Base-by-base conservation (phyloP, 1,140 invertebrate genomes). In the Drosophila saltans region DNA sequence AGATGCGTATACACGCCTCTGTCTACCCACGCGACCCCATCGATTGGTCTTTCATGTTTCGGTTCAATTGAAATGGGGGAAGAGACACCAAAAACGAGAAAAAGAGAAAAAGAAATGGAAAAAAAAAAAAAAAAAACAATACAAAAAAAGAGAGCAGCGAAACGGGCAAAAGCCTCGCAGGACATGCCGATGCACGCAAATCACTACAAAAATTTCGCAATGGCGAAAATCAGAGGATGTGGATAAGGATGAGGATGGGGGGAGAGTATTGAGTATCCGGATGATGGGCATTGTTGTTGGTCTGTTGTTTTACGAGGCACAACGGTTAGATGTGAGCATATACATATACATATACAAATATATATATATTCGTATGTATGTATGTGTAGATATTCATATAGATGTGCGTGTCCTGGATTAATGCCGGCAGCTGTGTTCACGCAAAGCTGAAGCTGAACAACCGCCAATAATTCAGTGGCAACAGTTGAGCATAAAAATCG, bases 381-480 rank as follows among this genome's bases (percentile, higher is more conserved):
- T 8, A 2, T 45, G 43, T 57, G 36, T 36, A 39, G 3, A 10
- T 28, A 39, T 30, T 26, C 41, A n/a, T 67, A 33, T 62, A 39
- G 55, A 45, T 33, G 39, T 66, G 41, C 52, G 55, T 57, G 59
- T 73, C 43, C 58, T 61, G 83, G 80, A 88, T 86, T 86, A 86
- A 77, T 80, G 80, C 76, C 66, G 70, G 43, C 83, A 83, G 82
- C 75, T 82, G 79, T 52, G 75, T 61, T 52, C 52, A 56, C 36
- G 74, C 74, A 62, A 66, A 55, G 43, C 21, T 60, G 43, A 28
- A 40, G 61, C 56, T 61, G 66, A 77, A 83, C 75, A 80, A 82
- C 83, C 83, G 78, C 80, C 83, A 86, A 86, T 86, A 86, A 86
- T 83, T 86, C 83, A 86, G 68, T 67, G 69, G 70, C 73, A 66